Base-by-base conservation (phyloP, 2,113 vertebrate genomes). In the Onychostruthus taczanowskii region DNA sequence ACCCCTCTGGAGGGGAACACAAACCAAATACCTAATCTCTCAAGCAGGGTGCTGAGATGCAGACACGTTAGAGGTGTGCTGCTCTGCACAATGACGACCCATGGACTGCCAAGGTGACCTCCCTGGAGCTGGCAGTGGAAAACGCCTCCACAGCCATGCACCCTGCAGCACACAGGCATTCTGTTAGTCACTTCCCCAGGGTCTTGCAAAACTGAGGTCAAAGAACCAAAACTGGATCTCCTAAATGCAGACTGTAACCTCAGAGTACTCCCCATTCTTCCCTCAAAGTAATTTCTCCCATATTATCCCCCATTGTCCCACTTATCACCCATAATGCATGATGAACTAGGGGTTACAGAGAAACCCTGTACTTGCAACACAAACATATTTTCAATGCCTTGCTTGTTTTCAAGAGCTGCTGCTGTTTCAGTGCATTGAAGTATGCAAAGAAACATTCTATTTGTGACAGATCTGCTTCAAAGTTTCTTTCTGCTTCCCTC, bases 401-500 rank as follows among this genome's bases (percentile, higher is more conserved):
- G 61, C 50, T 91, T 90, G 61, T 90, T 97, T 96, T 69, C 61
- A 82, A 96, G 81, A 89, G 70, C 63, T 89, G 94, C 75, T 88
- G 46, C 15, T 74, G 21, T 81, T 92, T 56, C 89, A 68, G 81
- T 14, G 58, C 75, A 68, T 61, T 82, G 82, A 96, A 84, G 49
- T 70, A 56, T 11, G 81, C 5, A 18, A 53, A 90, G 92, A 92
- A 96, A 93, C 35, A 78, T 64, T 73, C 77, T 66, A 27, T 74
- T 76, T 89, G 61, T 74, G 68, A 95, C 73, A 93, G 74, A 90
- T 86, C 46, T 73, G 79, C 85, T 93, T 97, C 79, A 88, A 97
- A 95, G 94, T 63, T 86, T 19, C 61, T 93, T 94, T 95, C 62
- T 47, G 69, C 61, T 81, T 92, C 70, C 73, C 84, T 95, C 87